Evolutionary conservation across 2,888 invertebrate genomes (phyloP), one percentile per base, ranked within the genome.

Genomic region (Pterostichus madidus): DNA sequence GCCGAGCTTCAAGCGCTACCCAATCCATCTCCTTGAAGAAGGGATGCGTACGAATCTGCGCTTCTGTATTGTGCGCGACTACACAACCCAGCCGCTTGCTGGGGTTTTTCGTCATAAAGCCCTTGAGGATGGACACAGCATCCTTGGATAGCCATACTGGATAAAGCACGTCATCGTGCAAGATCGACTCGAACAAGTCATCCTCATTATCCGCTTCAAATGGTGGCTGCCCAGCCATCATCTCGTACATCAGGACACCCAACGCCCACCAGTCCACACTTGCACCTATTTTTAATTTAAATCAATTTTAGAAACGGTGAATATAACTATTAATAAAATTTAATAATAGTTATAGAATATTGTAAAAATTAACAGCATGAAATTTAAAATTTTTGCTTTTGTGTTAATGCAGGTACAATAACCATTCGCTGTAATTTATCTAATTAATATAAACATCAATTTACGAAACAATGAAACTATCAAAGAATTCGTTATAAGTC

Each of bases 141-240:
- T 98, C 97, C 88, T 95, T 95, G 86, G 95, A 95, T 79, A 98
- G 91, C 99, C 99, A 99, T 13, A 99, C 98, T 11, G 99, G 99
- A 91, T 99, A 99, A 17, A 98, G 93, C 80, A 99, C 99, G 91
- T 99, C 99, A 89, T 99, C 99, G 89, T 98, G 98, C 87, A 99
- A 93, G 89, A 99, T 99, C 85, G 98, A 97, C 91, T 99, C 99
- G 91, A 99, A 99, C 84, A 99, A 93, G 90, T 99, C 99, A 90
- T 99, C 99, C 91, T 99, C 99, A 91, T 99, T 99, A 91, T 99
- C 99, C 4, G 99, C 99, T 92, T 99, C 99, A 91, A 99, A 99
- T 11, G 99, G 99, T 83, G 99, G 99, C 91, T 99, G 99, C 0
- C 99, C 99, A 0, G 98, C 99, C 97, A 99, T 96, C 99, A 99